Conservation (phyloP, 2,113 vertebrate genomes). For the Phylloscopus trochilus region DNA sequence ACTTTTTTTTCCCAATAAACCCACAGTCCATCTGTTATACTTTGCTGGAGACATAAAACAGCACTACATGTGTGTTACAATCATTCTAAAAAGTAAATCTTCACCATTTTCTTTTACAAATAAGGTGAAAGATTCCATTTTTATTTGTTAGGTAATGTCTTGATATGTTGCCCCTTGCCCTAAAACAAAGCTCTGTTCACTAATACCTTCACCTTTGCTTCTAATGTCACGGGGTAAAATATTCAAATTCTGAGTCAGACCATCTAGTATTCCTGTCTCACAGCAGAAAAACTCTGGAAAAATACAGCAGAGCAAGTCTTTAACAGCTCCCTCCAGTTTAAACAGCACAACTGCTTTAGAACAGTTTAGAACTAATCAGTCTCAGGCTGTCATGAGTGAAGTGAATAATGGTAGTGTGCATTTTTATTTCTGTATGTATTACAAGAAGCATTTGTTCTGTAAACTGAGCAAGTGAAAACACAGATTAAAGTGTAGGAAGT, state of each 20-base stretch:
- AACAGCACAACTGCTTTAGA: background rate
- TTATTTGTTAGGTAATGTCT: constrained; percentile 50
- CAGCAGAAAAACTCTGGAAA: background rate
- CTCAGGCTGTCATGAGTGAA: background rate
- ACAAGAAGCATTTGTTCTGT: background rate
- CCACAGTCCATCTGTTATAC: constrained; percentile 76
- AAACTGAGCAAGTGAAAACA: constrained; percentile 11
- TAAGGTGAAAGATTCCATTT: constrained; percentile 51
- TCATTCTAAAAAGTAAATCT: constrained; percentile 52
- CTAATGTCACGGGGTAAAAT: background rate
- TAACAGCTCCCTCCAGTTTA: background rate
- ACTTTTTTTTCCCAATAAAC: constrained; percentile 33
- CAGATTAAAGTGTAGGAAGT: background rate
- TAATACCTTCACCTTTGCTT: constrained; percentile 50
- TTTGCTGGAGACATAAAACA: constrained; percentile 70
- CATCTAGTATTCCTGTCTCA: constrained; percentile 10
- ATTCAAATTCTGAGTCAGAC: background rate
- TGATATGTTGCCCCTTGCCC: constrained; percentile 20
- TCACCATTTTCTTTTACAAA: constrained; percentile 38
- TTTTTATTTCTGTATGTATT: background rate
- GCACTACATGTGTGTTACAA: constrained; percentile 39
- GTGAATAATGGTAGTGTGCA: background rate
- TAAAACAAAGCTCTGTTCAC: background rate
- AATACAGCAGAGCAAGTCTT: background rate
- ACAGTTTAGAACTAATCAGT: background rate